Conservation (phyloP, 2,113 vertebrate species). For the Dipodomys spectabilis region DNA sequence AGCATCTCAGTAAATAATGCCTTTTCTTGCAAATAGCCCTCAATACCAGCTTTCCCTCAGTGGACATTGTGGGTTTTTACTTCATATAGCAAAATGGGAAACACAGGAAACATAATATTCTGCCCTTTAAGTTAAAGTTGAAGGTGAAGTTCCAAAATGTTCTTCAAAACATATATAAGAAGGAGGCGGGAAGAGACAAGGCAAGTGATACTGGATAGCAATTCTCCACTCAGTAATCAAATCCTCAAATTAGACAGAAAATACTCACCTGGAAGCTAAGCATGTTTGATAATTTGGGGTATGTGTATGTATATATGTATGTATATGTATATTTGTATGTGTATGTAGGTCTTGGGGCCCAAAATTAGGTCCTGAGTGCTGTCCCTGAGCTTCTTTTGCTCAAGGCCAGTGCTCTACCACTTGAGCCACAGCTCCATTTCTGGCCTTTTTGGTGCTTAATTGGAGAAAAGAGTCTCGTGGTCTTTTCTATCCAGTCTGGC, state of each 20-base stretch:
- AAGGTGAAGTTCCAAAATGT: constrained; percentile 40
- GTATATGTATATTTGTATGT: no score
- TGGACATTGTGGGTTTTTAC: constrained; percentile 16
- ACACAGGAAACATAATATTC: constrained; percentile 62
- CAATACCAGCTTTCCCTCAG: background rate
- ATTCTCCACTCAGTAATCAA: constrained; percentile 29
- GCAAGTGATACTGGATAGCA: accelerated
- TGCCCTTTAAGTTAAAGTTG: constrained; percentile 49
- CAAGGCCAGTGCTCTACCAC: no score
- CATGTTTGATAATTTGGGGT: background rate
- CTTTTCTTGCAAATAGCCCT: constrained; percentile 55
- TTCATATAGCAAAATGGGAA: constrained; percentile 21
- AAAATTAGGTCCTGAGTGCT: no score
- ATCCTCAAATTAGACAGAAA: constrained; percentile 39
- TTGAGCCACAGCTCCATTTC: no score
- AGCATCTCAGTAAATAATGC: constrained; percentile 25
- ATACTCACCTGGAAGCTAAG: constrained; percentile 44
- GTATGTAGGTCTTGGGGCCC: no score
- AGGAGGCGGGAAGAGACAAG: background rate
- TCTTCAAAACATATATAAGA: constrained; percentile 51
- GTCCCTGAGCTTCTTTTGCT: no score
- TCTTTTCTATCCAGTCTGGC: no score
- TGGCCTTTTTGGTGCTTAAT: no score
- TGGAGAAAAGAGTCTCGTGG: no score
- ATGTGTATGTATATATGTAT: no score